Conservation (phyloP, 1,140 invertebrate genomes). For the Zaprionus kolodkinae region DNA sequence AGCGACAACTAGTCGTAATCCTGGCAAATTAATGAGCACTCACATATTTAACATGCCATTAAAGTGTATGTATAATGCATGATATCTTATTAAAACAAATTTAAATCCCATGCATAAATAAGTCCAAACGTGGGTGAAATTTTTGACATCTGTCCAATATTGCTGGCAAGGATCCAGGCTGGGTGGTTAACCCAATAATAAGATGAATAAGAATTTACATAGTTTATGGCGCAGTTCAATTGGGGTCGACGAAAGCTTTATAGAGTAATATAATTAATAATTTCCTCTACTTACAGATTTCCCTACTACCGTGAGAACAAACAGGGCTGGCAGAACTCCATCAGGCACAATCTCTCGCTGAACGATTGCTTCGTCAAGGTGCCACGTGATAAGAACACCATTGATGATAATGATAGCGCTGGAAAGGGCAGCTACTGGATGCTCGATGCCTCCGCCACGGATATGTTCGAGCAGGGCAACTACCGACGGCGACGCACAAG, state of each 20-base stretch:
- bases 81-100: conserved; percentile 31
- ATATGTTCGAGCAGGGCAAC: conserved; percentile 97
- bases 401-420: conserved; percentile 86
- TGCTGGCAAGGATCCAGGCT: conserved; percentile 32
- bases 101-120: conserved; percentile 26
- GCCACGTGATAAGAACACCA: conserved; percentile 89
- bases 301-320: conserved; percentile 91
- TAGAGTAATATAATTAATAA: neutral
- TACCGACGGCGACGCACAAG: conserved; percentile 89
- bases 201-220: neutral
- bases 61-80: conserved; percentile 30
- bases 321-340: conserved; percentile 94
- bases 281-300: conserved; percentile 85
- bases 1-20: conserved; percentile 9
- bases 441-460: conserved; percentile 91
- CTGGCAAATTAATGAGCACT: conserved; percentile 9
- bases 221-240: neutral
- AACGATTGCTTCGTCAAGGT: conserved; percentile 98
- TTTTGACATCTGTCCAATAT: conserved; percentile 15
- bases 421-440: conserved; percentile 95
- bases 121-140: conserved; percentile 16
- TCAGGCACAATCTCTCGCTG: conserved; percentile 94
- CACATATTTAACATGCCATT: conserved; percentile 43
- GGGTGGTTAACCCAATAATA: conserved; percentile 24
- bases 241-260: neutral